Conservation (phyloP, 2,797 vertebrate species). For the Periophthalmus magnuspinnatus region DNA sequence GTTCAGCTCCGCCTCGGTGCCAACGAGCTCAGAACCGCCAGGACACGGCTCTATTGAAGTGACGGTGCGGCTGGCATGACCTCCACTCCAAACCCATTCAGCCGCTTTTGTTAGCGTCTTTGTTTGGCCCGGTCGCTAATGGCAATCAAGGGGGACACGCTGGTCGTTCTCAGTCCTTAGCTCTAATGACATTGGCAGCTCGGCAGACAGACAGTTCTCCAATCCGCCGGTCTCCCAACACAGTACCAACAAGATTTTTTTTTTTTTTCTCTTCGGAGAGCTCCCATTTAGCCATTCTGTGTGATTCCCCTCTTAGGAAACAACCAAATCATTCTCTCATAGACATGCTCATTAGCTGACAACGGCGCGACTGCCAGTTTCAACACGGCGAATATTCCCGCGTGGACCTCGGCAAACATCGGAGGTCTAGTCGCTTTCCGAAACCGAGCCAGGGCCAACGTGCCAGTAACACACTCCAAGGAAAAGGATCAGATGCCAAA, state of each 20-base stretch:
- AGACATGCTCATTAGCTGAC: constrained; percentile 80
- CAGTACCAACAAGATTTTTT: constrained; percentile 32
- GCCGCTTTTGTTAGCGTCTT: constrained; percentile 64
- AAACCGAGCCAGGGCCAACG: constrained; percentile 61
- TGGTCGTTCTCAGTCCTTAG: constrained; percentile 67
- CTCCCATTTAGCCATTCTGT: constrained; percentile 81
- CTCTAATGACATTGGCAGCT: constrained; percentile 75
- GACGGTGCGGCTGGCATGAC: constrained; percentile 62
- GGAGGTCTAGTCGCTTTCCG: constrained; percentile 74
- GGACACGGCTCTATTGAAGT: constrained; percentile 50
- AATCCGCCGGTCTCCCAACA: constrained; percentile 63
- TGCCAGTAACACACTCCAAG: constrained; percentile 76
- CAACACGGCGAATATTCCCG: constrained; percentile 79
- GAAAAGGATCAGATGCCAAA: constrained; percentile 70
- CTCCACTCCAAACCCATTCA: constrained; percentile 67
- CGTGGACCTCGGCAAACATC: constrained; percentile 77
- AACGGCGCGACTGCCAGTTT: constrained; percentile 77
- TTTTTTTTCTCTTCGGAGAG: constrained; percentile 66
- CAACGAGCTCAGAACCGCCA: constrained; percentile 50
- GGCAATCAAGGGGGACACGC: constrained; percentile 68
- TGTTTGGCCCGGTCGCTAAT: constrained; percentile 68
- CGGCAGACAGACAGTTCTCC: constrained; percentile 60
- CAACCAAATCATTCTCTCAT: constrained; percentile 80
- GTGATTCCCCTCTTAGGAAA: constrained; percentile 82
- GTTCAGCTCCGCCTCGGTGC: constrained; percentile 36